Percentiles rank a stretch among this genome's conserved stretches.
Evolutionary conservation across 2,797 vertebrate genomes (phyloP).

Genomic region (Menidia menidia): DNA sequence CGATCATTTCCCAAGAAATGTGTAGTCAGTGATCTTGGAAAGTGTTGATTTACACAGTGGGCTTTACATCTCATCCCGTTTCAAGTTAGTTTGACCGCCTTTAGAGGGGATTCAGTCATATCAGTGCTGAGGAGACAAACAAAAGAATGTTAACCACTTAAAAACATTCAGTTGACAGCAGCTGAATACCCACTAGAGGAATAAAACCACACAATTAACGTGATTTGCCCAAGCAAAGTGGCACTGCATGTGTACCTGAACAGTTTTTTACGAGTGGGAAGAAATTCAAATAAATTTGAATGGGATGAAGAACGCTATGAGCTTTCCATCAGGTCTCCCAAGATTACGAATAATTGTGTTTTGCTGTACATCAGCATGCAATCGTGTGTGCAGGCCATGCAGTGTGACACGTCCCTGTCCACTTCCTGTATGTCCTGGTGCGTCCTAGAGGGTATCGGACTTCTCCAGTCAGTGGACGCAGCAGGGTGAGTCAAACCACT

Average conservation of each 20-base stretch:
- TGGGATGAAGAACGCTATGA: neutral
- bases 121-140: conserved; percentile 19
- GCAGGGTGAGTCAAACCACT: conserved; percentile 55
- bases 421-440: conserved; percentile 19
- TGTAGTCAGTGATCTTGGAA: conserved; percentile 26
- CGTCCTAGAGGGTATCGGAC: conserved; percentile 29
- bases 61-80: conserved; percentile 17
- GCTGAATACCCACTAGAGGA: too few relatives aligned
- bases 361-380: conserved; percentile 1
- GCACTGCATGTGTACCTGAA: neutral
- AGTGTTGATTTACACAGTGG: neutral
- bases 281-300: neutral
- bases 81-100: neutral
- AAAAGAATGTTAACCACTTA: neutral
- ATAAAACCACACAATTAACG: neutral
- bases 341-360: neutral
- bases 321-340: neutral
- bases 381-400: conserved; percentile 12
- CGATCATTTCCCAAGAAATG: conserved; percentile 19
- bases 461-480: conserved; percentile 21
- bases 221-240: neutral
- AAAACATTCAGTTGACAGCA: too few relatives aligned
- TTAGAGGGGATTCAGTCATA: neutral
- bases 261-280: neutral
- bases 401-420: conserved; percentile 6